Base-by-base conservation (phyloP, 2,797 vertebrate genomes). In the Bradypodion ventrale region DNA sequence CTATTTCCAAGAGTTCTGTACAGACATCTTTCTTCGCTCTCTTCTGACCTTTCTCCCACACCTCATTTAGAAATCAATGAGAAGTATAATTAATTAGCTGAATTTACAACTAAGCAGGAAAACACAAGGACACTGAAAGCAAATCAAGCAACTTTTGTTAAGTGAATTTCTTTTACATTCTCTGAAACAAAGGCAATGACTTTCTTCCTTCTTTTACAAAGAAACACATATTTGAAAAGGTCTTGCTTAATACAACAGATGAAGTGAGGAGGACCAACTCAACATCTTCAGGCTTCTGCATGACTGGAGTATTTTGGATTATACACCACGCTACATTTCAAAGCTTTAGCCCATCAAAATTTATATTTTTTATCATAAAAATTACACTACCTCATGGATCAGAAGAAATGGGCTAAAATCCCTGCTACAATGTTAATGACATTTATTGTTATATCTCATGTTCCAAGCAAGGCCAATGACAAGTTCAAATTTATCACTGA, bases 21-120 rank as follows among this genome's bases (percentile, higher is more conserved):
- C 37, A 59, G 27, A 37, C 35, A 29, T 59, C 56, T 75, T 75
- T 60, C 21, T 37, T 21, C 23, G 27, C 37, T 46, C 42, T 66
- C 72, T 85, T 69, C 44, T 74, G 49, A 42, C 62, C 29, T 32
- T 56, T 72, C 40, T 15, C 42, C 8, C 25, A 29, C 52, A 68
- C 25, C 60, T 75, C 46, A 68, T 32, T 72, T 65, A 74, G 72
- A 80, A 85, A 85, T 85, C 84, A 80, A 80, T 80, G 75, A 75
- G 70, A 85, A 42, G n/a, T 75, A 75, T 59, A 35, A 66, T 63
- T 80, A 52, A 85, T 68, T 85, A 73, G 56, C 37, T 84, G 68
- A 78, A 72, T 72, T 79, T 84, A 84, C 68, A 79, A 52, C 42
- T 73, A 32, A 78, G 76, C 59, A 63, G 56, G 72, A 66, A 80